Percentiles rank a stretch among this genome's conserved stretches.
Conservation (phyloP, 2,113 vertebrate species). For the Chlamydotis undulata region DNA sequence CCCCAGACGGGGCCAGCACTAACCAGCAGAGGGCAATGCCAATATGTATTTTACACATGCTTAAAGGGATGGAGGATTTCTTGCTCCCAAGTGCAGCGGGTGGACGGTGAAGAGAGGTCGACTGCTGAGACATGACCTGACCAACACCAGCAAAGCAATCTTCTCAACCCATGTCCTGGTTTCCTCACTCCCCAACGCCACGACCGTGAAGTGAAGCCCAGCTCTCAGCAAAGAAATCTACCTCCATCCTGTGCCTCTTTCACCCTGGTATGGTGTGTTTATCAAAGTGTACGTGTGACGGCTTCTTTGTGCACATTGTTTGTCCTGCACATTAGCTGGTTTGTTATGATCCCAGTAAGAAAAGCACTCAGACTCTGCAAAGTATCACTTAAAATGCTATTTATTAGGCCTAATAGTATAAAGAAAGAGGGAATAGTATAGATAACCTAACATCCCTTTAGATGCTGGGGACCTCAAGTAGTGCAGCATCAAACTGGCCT, state of each 20-base stretch:
- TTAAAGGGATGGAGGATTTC: background rate
- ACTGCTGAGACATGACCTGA: background rate
- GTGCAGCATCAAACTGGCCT: background rate
- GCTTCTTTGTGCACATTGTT: background rate
- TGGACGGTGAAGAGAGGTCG: background rate
- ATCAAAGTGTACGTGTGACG: background rate
- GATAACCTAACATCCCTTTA: background rate
- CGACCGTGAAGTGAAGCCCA: rapidly evolving
- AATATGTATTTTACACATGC: background rate
- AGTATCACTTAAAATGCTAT: background rate
- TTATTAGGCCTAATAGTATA: background rate
- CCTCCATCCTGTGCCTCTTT: background rate
- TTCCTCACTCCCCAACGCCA: background rate
- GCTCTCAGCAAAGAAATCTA: background rate
- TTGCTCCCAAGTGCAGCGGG: rapidly evolving
- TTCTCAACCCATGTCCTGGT: background rate
- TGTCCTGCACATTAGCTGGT: rapidly evolving
- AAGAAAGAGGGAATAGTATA: background rate
- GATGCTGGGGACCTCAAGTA: background rate
- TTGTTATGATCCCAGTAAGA: background rate
- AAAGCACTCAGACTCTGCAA: background rate
- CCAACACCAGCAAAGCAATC: background rate
- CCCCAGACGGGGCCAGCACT: background rate
- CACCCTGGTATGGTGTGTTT: background rate
- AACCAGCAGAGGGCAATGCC: conserved; percentile 4